Evolutionary conservation across 2,797 vertebrate species (phyloP), one percentile per base, ranked within the genome.

Genomic region (Astyanax mexicanus): DNA sequence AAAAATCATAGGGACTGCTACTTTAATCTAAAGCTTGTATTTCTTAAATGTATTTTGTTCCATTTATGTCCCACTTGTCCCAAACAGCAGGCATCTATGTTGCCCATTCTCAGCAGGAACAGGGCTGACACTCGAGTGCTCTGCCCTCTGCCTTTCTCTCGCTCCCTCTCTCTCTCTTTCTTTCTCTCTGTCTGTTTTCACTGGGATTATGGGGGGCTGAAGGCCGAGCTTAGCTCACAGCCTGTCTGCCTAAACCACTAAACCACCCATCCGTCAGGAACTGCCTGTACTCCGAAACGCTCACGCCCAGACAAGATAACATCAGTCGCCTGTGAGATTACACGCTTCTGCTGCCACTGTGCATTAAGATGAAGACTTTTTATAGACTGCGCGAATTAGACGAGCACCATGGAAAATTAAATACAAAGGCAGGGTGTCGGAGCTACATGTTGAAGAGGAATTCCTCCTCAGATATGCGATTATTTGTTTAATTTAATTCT

Each of bases 151-250:
- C 62, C 32, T 55, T n/a, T n/a, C n/a, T n/a, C n/a, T n/a, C n/a
- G n/a, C n/a, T n/a, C n/a, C n/a, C 29, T 32, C 5, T 32, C 29
- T 32, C 29, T 32, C 29, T 32, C 29, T 32, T 29, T 32, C 29
- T 32, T 29, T 32, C 29, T 32, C 2, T 32, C 5, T 32, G 2
- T 32, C 60, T 70, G 72, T 74, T 78, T 66, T 70, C 17, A 51
- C 40, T 49, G 23, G 69, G 72, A 83, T 83, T 81, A 74, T 62
- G 12, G 32, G 9, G 54, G 57, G 62, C 72, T 75, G 71, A 80
- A 78, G 69, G 64, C 21, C 65, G 47, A 19, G 19, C 74, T 73
- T 80, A 54, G 64, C 47, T 47, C 35, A 35, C 51, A 7, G 58
- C 72, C 49, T 74, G 66, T 74, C 66, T 74, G 66, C 67, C 67